Base-by-base conservation (phyloP, 2,797 vertebrate genomes). In the Neosilurus mollespiculum region DNA sequence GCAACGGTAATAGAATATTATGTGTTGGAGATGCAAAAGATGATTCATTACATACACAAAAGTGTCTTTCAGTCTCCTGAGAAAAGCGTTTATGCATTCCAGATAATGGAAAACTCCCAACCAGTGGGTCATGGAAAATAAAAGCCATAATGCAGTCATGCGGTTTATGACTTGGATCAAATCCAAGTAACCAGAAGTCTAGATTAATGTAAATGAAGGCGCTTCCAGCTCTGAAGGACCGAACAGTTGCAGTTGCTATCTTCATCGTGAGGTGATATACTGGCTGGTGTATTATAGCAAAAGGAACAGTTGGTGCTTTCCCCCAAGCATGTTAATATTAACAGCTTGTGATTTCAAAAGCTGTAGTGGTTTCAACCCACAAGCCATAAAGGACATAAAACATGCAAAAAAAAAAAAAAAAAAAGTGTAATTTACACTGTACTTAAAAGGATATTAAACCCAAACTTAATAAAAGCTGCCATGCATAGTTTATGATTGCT, bases 31-130 rank as follows among this genome's bases (percentile, higher is more conserved):
- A 56, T 16, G 51, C 0, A n/a, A 16, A 15, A 77, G 24, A 69
- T 30, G 2, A 26, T 43, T 59, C 53, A 69, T 84, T 86, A 61
- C 18, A 78, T 84, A 85, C 65, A 78, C 72, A 82, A 86, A 84
- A 87, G 73, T 64, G 34, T 67, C 24, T 49, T 76, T 78, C n/a
- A 4, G 65, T 3, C 43, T 49, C 18, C 67, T 69, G 72, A 81
- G 79, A 72, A 24, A 37, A 62, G 70, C 0, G 6, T 7, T 81
- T 56, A 53, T 49, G 20, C 24, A 43, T 71, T 81, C 54, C 26
- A 72, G 51, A 73, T 54, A 71, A 78, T 75, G 69, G 73, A 84
- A 58, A 67, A 61, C 70, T 56, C 69, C 69, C 22, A 65, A 73
- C 11, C 34, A 54, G 59, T 18, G 8, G 64, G 51, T 43, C 78